These are phyloP conservation scores for Ophioninae sp. DNA, from an alignment of 2,888 invertebrate species.

Conservation along the genomic window DNA sequence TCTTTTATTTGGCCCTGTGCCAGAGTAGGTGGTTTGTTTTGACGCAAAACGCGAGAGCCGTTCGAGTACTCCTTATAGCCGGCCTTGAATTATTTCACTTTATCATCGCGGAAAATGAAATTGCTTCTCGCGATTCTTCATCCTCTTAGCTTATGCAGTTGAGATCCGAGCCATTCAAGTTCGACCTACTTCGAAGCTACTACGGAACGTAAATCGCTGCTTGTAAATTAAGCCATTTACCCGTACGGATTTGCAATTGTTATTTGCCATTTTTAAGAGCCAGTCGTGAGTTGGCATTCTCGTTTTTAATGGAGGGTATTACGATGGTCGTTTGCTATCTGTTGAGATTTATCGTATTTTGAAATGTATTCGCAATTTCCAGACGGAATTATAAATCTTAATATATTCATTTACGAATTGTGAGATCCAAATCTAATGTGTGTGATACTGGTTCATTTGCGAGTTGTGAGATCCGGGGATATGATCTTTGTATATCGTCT, in stretches of 20 bases:
- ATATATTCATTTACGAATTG: not conserved
- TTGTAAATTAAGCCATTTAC: not conserved
- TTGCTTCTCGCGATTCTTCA: not conserved
- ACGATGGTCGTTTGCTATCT: not conserved
- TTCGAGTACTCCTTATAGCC: conserved; percentile 64
- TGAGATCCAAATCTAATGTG: not conserved
- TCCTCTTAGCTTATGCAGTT: not conserved
- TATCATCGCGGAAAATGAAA: not conserved
- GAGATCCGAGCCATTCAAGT: not conserved
- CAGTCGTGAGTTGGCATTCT: not conserved
- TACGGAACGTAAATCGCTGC: not conserved
- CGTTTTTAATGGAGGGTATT: not conserved
- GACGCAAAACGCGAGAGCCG: conserved; percentile 64
- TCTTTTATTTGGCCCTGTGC: conserved; percentile 73
- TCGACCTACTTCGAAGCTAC: not conserved
- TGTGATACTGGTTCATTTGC: no score
- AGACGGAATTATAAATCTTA: not conserved
- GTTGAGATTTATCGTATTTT: not conserved
- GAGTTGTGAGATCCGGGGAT: no score
- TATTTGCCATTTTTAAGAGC: conserved; percentile 32
- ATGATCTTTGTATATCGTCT: no score
- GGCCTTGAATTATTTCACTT: conserved; percentile 75
- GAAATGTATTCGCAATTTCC: not conserved
- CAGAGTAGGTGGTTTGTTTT: conserved; percentile 73
- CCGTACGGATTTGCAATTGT: not conserved